Percentiles rank a stretch among this genome's conserved stretches.
These are phyloP conservation scores for Euspilapteryx auroguttella DNA, from an alignment of 2,888 invertebrate genomes.

Conservation along the genomic window DNA sequence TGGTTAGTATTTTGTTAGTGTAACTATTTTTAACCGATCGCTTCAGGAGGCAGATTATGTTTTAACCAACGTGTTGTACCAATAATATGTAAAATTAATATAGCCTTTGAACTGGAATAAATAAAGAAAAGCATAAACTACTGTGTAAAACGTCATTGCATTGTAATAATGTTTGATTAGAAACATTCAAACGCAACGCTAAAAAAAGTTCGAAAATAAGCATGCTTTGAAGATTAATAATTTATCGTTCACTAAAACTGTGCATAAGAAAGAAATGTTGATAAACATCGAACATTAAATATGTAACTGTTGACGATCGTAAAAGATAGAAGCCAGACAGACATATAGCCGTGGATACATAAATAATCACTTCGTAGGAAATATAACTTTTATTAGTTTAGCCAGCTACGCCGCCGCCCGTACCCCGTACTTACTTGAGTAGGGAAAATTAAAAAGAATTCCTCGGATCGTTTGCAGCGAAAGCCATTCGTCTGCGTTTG, in stretches of 20 bases:
- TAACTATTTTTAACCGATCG: too few relatives aligned
- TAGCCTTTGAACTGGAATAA: too few relatives aligned
- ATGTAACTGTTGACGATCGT: constrained; percentile 59
- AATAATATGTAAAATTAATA: too few relatives aligned
- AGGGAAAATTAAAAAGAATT: constrained; percentile 36
- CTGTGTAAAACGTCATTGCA: too few relatives aligned
- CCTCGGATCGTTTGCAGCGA: constrained; percentile 38
- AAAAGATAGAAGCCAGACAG: constrained; percentile 49
- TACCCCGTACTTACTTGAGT: constrained; percentile 21
- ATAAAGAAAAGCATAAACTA: too few relatives aligned
- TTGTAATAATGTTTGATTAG: too few relatives aligned
- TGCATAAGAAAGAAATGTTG: constrained; percentile 60
- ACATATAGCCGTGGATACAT: constrained; percentile 23
- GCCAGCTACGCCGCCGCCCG: too few relatives aligned
- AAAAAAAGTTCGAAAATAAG: constrained; percentile 56
- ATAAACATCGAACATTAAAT: constrained; percentile 61
- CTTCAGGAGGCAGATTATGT: too few relatives aligned
- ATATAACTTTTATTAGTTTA: constrained; percentile 39
- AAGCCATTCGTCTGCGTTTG: constrained; percentile 24
- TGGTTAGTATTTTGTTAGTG: too few relatives aligned
- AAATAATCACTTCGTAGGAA: constrained; percentile 49
- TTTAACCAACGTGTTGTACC: too few relatives aligned
- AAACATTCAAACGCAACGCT: too few relatives aligned
- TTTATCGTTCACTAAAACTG: constrained; percentile 55
- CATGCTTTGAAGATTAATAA: constrained; percentile 56